These are phyloP conservation scores for Acinonyx jubatus DNA, from an alignment of 2,113 vertebrate genomes.

Conservation along the genomic window DNA sequence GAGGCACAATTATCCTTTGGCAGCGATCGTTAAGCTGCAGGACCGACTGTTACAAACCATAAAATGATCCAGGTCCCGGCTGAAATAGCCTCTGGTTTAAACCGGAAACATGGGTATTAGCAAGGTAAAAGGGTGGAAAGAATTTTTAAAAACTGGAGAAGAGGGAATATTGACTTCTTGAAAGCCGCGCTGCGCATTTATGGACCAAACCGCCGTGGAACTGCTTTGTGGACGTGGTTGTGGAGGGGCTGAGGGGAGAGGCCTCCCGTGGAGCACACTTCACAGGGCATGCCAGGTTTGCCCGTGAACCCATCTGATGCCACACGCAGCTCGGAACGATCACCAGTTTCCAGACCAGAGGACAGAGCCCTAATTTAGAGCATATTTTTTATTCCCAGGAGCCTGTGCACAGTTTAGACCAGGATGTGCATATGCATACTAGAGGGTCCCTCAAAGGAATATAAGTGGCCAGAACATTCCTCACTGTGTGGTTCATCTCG, in stretches of 20 bases:
- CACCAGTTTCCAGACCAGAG: rapidly evolving
- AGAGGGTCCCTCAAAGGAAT: not conserved
- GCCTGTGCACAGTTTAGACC: too few species aligned
- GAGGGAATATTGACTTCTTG: not conserved
- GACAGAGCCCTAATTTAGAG: rapidly evolving
- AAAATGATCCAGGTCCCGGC: not conserved
- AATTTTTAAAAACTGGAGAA: too few species aligned
- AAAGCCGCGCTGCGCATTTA: rapidly evolving
- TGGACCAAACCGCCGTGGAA: rapidly evolving
- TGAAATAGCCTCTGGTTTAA: not conserved
- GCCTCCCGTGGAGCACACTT: rapidly evolving
- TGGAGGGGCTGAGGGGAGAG: rapidly evolving
- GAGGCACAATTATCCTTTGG: not conserved
- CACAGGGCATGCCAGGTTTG: rapidly evolving
- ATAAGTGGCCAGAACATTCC: rapidly evolving
- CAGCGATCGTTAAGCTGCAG: not conserved
- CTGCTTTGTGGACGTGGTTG: rapidly evolving
- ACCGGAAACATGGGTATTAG: not conserved
- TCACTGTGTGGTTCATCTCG: rapidly evolving
- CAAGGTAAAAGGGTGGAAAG: not conserved
- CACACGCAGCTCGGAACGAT: rapidly evolving
- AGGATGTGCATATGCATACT: rapidly evolving
- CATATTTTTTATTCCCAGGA: too few species aligned
- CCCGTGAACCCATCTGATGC: rapidly evolving
- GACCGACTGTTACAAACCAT: not conserved